phyloP scores from a whole-genome alignment of 2,888 invertebrate genomes.

The Eumerus sabulonum region DNA sequence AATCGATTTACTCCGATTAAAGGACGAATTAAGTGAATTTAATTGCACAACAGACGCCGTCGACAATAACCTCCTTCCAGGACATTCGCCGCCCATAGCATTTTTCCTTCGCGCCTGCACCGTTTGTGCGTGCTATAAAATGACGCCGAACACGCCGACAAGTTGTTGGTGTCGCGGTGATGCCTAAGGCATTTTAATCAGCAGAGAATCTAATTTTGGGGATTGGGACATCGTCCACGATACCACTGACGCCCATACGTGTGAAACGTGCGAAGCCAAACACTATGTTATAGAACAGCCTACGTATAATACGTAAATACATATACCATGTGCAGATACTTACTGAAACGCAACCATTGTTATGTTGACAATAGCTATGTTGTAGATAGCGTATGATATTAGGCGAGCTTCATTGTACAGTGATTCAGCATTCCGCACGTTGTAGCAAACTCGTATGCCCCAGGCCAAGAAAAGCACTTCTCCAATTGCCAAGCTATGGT shows the following conservation, averaged over 20 bases:
- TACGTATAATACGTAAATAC: too few relatives aligned
- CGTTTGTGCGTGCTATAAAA: too few relatives aligned
- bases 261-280: too few relatives aligned
- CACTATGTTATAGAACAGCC: too few relatives aligned
- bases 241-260: too few relatives aligned
- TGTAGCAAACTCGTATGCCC: constrained; percentile 92
- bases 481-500: constrained; percentile 94
- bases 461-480: constrained; percentile 87
- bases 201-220: constrained; percentile 20
- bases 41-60: constrained; percentile 29
- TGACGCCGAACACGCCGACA: too few relatives aligned
- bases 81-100: background rate
- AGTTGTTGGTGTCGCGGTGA: background rate
- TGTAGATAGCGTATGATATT: constrained; percentile 96
- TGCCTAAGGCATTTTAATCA: constrained; percentile 41
- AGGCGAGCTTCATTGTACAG: constrained; percentile 95
- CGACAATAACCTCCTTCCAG: constrained; percentile 8
- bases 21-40: constrained; percentile 29
- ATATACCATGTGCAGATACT: constrained; percentile 79
- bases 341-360: constrained; percentile 96
- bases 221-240: too few relatives aligned
- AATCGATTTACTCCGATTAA: constrained; percentile 49
- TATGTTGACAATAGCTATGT: constrained; percentile 94
- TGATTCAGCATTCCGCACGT: constrained; percentile 93
- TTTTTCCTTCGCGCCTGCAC: too few relatives aligned